Conservation (phyloP, 1,140 invertebrate genomes). For the Scaptomyza hsui region DNA sequence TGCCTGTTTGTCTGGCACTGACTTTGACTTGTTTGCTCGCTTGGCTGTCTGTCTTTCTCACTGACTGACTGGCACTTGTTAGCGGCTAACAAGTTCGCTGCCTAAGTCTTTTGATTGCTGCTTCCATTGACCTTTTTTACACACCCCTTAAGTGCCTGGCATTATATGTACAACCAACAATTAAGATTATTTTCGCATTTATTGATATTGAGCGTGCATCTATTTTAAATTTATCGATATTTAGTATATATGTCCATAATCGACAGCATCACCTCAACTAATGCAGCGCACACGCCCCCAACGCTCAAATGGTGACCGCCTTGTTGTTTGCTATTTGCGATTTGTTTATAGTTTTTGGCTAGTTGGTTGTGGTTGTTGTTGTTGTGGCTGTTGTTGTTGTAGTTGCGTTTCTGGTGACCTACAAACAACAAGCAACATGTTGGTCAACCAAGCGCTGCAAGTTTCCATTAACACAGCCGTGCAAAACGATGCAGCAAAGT, state of each 20-base stretch:
- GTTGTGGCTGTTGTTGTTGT: slow-evolving; percentile 18
- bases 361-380: slow-evolving; percentile 1
- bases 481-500: slow-evolving; percentile 47
- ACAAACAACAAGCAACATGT: slow-evolving; percentile 73
- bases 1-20: slow-evolving; percentile 10
- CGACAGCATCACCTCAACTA: slow-evolving; percentile 25
- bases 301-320: slow-evolving; percentile 14
- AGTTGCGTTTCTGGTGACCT: slow-evolving; percentile 64
- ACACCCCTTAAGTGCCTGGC: slow-evolving; percentile 13
- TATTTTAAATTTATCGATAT: slow-evolving; percentile 12
- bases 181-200: slow-evolving; percentile 21
- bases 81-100: slow-evolving; percentile 38
- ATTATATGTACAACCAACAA: slow-evolving; percentile 32
- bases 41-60: slow-evolving; percentile 13
- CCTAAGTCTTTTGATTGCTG: slow-evolving; percentile 48
- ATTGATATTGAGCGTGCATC: slow-evolving; percentile 26
- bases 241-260: slow-evolving; percentile 26
- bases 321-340: slow-evolving; percentile 16
- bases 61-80: slow-evolving; percentile 13
- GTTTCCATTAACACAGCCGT: slow-evolving; percentile 78
- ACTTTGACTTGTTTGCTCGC: slow-evolving; percentile 16
- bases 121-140: slow-evolving; percentile 64
- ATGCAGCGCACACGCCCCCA: slow-evolving; percentile 33
- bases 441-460: slow-evolving; percentile 81
- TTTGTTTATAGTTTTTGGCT: not conserved